phyloP scores from a whole-genome alignment of 2,113 vertebrate genomes.

The Cranoglanis bouderius region DNA sequence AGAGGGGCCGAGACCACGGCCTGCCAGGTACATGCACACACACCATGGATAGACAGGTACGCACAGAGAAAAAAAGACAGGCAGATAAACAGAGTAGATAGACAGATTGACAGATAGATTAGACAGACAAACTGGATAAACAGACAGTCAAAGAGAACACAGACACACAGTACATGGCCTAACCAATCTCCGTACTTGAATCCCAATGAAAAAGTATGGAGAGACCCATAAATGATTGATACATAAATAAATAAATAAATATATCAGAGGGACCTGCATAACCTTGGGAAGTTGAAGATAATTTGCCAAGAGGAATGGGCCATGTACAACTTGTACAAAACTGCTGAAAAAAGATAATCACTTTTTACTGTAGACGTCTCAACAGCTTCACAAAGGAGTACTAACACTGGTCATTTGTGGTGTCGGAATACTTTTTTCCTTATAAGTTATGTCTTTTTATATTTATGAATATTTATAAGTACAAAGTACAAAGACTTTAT shows the following conservation, averaged over 20 bases:
- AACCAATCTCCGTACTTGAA: too few relatives aligned
- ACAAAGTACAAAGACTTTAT: not conserved
- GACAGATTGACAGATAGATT: not conserved
- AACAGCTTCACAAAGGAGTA: too few relatives aligned
- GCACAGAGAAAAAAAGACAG: not conserved
- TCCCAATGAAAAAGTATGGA: too few relatives aligned
- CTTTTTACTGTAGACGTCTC: too few relatives aligned
- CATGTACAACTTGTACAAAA: not conserved
- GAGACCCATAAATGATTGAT: not conserved
- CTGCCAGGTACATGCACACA: constrained; percentile 73
- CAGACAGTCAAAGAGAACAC: not conserved
- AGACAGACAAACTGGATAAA: not conserved
- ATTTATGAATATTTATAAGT: not conserved
- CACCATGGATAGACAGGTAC: constrained; percentile 77
- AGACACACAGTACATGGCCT: not conserved
- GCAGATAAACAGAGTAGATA: not conserved
- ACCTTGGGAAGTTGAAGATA: not conserved
- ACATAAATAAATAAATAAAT: not conserved
- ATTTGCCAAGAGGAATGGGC: not conserved
- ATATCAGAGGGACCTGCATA: not conserved
- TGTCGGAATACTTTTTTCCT: not conserved
- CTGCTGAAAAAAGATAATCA: not conserved
- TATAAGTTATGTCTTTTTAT: not conserved
- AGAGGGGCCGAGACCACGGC: constrained; percentile 77
- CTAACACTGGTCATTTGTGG: too few relatives aligned